Conservation (phyloP, 53 echinoderm and acorn worm species). For the Astropecten irregularis region DNA sequence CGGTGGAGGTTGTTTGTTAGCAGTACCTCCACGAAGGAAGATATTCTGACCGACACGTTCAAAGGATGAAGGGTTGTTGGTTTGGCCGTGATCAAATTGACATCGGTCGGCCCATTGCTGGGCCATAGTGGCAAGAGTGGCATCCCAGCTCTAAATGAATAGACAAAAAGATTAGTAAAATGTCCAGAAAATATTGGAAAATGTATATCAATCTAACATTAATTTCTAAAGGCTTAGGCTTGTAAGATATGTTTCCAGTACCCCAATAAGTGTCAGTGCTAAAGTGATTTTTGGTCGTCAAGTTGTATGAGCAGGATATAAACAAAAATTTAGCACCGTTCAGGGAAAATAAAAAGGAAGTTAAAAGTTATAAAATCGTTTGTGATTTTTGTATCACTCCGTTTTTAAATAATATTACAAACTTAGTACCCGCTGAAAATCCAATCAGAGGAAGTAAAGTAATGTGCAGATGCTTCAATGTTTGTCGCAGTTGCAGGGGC, state of each 20-base stretch:
- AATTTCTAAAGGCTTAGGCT: neutral
- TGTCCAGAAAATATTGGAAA: too few relatives aligned
- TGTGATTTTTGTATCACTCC: too few relatives aligned
- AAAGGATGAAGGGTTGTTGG: conserved; percentile 60
- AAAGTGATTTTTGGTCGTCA: too few relatives aligned
- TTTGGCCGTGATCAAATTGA: conserved; percentile 67
- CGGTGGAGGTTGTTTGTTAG: conserved; percentile 38
- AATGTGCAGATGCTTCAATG: too few relatives aligned
- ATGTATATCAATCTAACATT: neutral
- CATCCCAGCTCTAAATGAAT: conserved; percentile 71
- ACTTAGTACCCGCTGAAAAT: too few relatives aligned
- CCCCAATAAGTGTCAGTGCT: neutral
- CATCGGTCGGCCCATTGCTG: conserved; percentile 73
- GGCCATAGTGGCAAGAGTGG: conserved; percentile 78
- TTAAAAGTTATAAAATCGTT: too few relatives aligned
- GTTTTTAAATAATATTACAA: too few relatives aligned
- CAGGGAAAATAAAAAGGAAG: too few relatives aligned
- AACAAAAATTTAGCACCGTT: too few relatives aligned
- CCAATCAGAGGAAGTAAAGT: too few relatives aligned
- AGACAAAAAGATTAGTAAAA: neutral
- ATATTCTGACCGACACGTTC: conserved; percentile 77
- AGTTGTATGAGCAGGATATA: too few relatives aligned
- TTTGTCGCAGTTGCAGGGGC: too few relatives aligned
- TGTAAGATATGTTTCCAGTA: neutral
- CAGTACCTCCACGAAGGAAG: conserved; percentile 54